Evolutionary conservation across 2,113 vertebrate genomes (phyloP), one percentile per base, ranked within the genome.

Genomic region (Oncorhynchus nerka): DNA sequence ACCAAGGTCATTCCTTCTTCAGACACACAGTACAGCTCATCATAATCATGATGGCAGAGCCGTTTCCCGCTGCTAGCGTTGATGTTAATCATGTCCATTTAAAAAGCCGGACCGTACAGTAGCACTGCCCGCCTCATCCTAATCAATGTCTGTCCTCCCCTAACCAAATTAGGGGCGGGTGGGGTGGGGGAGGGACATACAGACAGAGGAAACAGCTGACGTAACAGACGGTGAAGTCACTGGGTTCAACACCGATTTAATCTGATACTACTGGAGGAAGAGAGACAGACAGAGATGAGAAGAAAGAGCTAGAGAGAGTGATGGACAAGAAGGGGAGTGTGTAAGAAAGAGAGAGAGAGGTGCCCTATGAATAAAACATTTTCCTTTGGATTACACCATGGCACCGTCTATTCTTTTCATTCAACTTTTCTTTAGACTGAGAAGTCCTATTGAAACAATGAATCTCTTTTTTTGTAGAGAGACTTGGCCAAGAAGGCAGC

Each of bases 121-220:
- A 15, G 7, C 59, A 39, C 11, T 48, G 68, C 45, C 74, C 59
- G 78, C 74, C 24, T 39, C 77, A 86, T 57, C 84, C 76, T 87
- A 83, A 88, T 88, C 85, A 82, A 81, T 86, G 70, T 79, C 75
- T 84, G 79, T 84, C 81, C 76, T 81, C 75, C 75, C 59, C 61
- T 75, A 88, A 90, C 84, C 83, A 83, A 85, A 92, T 92, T 86
- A 89, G 72, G 73, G 81, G 49, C 11, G 64, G 85, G 81, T 13
- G 64, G 85, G 84, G 83, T 81, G 85, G 85, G 89, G 90, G 86
- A 85, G 81, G 15, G 73, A 28, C 55, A 45, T 32, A 26, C 16
- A 84, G 84, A 75, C 75, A 82, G 81, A 81, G 84, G 79, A 90
- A 89, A 89, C 90, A 90, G 89, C 89, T 90, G 90, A 90, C 86